Evolutionary conservation across 1,140 invertebrate genomes (phyloP).

Genomic region (Rhagoletis pomonella): DNA sequence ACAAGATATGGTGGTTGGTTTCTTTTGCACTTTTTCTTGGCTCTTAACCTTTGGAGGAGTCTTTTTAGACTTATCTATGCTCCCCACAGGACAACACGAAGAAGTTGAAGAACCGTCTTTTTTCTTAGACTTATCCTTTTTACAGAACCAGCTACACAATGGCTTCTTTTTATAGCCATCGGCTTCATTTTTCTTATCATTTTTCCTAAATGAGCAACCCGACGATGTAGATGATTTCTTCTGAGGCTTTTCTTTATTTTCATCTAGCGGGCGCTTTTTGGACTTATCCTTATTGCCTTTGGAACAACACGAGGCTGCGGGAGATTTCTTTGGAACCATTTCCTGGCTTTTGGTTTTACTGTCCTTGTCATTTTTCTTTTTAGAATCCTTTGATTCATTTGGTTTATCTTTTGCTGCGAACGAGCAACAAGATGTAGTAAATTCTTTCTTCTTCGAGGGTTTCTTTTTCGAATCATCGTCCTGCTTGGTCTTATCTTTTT

Average conservation of each 20-base stretch:
- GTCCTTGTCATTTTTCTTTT: neutral
- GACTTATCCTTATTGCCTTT: too few relatives aligned
- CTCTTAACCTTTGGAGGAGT: neutral
- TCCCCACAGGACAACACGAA: too few relatives aligned
- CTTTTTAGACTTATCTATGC: too few relatives aligned
- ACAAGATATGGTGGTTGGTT: neutral
- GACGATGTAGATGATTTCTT: neutral
- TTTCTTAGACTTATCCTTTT: too few relatives aligned
- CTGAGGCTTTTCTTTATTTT: too few relatives aligned
- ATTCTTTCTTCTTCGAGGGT: neutral
- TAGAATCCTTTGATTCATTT: neutral
- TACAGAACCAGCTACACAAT: too few relatives aligned
- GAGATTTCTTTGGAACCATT: neutral
- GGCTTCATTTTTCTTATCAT: too few relatives aligned
- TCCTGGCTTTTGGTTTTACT: neutral
- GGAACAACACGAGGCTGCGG: neutral
- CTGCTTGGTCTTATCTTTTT: neutral
- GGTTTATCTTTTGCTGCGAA: too few relatives aligned
- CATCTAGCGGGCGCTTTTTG: too few relatives aligned
- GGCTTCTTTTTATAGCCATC: too few relatives aligned
- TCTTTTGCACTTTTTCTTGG: constrained; percentile 7
- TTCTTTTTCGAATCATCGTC: neutral
- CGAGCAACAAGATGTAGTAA: neutral
- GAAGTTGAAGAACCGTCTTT: too few relatives aligned
- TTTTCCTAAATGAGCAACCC: too few relatives aligned